Base-by-base conservation (phyloP, 2,113 vertebrate species). In the Oxygymnocypris stewartii region DNA sequence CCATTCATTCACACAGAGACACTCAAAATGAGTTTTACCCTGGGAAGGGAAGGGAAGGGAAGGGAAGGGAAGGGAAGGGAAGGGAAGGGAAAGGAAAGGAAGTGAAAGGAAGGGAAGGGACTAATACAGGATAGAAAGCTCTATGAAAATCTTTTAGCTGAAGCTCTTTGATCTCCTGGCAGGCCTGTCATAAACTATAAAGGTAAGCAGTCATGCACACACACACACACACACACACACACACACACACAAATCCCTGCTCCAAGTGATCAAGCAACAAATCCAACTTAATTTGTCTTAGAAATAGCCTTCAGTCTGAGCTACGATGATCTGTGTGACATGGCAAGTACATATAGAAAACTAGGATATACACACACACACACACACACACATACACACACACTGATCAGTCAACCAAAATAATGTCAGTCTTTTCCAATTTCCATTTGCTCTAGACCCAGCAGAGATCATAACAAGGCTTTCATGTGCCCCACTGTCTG, bases 261-360 rank as follows among this genome's bases (percentile, higher is more conserved):
- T 80, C 37, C 35, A 74, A 14, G 54, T 61, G 44, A 74, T 83
- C 73, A 85, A 88, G 87, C 37, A 35, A 65, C 79, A 88, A 83
- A 86, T 83, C 74, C 63, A 67, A 83, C 35, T 54, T 78, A 35
- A 84, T 73, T 84, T 82, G 63, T 54, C 69, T 80, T 10, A 16
- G 67, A 80, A 61, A 63, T 75, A 23, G 3, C 35, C 86, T 83
- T 23, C 42, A 35, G 51, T 79, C n/a, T 44, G 28, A 63, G 74
- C 63, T 79, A 42, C 1, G 4, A 51, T 10, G 67, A 18, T 31
- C 16, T 18, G 23, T 20, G 28, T 11, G 12, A 28, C n/a, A 51
- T 25, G 31, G 13, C 18, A 78, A 63, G 16, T 20, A 80, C 37
- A 85, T 6, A 75, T 16, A 76, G 47, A 35, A 40, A 42, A 31